These are phyloP conservation scores for Knipowitschia caucasica DNA, from an alignment of 2,797 vertebrate genomes.

Conservation along the genomic window DNA sequence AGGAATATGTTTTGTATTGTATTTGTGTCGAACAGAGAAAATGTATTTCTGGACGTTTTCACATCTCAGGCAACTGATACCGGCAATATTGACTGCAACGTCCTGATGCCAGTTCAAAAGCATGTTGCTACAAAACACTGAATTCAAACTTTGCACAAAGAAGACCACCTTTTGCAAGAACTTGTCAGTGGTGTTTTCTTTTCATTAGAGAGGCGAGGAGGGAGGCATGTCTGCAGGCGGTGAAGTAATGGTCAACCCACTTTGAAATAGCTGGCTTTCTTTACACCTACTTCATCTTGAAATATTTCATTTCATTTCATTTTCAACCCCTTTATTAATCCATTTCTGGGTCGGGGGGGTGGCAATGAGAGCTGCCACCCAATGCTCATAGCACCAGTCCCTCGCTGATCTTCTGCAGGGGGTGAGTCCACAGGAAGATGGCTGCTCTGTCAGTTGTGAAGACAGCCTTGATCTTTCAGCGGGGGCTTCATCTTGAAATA, in stretches of 20 bases:
- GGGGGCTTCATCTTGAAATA: too few relatives aligned
- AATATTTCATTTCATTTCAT: too few relatives aligned
- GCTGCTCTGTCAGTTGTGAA: too few relatives aligned
- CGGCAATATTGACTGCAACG: neutral
- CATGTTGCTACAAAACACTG: neutral
- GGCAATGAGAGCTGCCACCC: too few relatives aligned
- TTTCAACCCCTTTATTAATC: too few relatives aligned
- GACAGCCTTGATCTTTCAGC: too few relatives aligned
- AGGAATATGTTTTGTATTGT: neutral
- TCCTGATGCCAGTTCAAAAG: neutral
- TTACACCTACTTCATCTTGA: neutral
- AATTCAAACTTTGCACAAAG: neutral
- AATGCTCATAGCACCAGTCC: too few relatives aligned
- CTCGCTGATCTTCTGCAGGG: too few relatives aligned
- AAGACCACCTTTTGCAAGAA: neutral
- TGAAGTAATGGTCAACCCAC: neutral
- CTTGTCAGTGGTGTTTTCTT: neutral
- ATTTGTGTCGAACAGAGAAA: neutral
- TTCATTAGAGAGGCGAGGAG: neutral
- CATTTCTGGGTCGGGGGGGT: too few relatives aligned
- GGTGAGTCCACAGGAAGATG: too few relatives aligned
- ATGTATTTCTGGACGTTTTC: neutral
- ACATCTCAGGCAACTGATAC: neutral
- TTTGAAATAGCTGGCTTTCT: neutral
- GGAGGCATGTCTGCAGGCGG: slow-evolving; percentile 2